These are phyloP conservation scores for Ditylenchus weischeri DNA, from an alignment of 2,888 invertebrate genomes.

Conservation along the genomic window DNA sequence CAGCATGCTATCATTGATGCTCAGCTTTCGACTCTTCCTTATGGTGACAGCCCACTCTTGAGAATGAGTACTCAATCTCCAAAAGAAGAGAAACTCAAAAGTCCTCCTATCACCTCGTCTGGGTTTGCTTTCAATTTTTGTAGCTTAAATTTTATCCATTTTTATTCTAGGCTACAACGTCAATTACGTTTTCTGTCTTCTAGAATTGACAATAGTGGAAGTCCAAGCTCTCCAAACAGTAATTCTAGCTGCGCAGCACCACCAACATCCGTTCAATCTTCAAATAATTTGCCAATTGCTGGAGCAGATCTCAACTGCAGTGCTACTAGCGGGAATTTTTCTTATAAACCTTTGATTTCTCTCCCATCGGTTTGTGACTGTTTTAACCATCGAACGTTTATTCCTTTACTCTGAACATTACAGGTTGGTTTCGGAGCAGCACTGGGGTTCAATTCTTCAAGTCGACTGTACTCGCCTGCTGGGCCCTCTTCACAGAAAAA, in stretches of 20 bases:
- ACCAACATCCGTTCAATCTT: constrained; percentile 4
- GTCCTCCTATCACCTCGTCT: not conserved
- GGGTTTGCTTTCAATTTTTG: not conserved
- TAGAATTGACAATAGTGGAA: constrained; percentile 18
- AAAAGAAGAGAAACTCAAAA: not conserved
- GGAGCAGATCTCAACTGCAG: constrained; percentile 8
- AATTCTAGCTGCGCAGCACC: not conserved
- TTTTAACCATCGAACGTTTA: no score
- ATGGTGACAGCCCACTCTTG: constrained; percentile 77
- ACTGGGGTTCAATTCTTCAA: constrained; percentile 11
- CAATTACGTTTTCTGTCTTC: constrained; percentile 24
- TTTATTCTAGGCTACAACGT: constrained; percentile 30
- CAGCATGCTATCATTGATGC: constrained; percentile 71
- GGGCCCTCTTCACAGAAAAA: constrained; percentile 2
- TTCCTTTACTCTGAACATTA: no score
- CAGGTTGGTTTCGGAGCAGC: constrained; percentile 28
- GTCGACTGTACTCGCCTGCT: not conserved
- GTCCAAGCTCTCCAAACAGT: constrained; percentile 18
- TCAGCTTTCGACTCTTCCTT: constrained; percentile 73
- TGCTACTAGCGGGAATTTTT: constrained; percentile 17
- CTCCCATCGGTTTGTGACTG: constrained; percentile 15
- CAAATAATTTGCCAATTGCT: constrained; percentile 8
- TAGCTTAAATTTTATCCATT: not conserved
- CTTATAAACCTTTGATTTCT: constrained; percentile 29
- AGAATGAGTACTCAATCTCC: constrained; percentile 12